Percentiles rank a stretch among this genome's conserved stretches.
These are phyloP conservation scores for Micromys minutus DNA, from an alignment of 2,113 vertebrate genomes.

Conservation along the genomic window DNA sequence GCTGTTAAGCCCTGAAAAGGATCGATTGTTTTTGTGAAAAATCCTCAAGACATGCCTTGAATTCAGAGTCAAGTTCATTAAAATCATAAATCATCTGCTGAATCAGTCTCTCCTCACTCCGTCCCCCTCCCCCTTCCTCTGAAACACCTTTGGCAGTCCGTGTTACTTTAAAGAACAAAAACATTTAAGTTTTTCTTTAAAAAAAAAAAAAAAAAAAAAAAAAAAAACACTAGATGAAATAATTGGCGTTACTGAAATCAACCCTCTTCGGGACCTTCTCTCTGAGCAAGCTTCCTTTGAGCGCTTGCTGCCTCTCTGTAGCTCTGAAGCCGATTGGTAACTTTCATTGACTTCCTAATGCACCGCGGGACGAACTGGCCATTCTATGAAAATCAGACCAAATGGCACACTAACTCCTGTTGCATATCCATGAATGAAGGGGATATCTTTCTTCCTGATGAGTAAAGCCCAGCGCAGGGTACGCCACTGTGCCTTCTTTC, in stretches of 20 bases:
- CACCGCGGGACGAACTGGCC: not conserved
- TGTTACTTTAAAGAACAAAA: constrained; percentile 57
- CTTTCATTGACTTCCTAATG: not conserved
- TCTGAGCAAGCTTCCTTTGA: not conserved
- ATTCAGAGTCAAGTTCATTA: constrained; percentile 86
- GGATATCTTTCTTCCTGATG: not conserved
- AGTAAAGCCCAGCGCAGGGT: not conserved
- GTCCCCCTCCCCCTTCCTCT: not conserved
- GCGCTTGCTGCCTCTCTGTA: not conserved
- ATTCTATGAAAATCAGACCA: not conserved
- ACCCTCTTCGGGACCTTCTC: not conserved
- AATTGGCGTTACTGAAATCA: not conserved
- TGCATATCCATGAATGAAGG: not conserved
- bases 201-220: too few species aligned
- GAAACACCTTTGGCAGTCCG: constrained; percentile 55
- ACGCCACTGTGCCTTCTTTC: not conserved
- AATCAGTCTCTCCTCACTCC: constrained; percentile 57
- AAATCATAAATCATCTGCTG: constrained; percentile 76
- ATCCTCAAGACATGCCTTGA: constrained; percentile 86
- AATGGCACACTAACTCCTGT: not conserved
- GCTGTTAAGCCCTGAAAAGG: constrained; percentile 85
- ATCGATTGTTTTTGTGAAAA: constrained; percentile 85
- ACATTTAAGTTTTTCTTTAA: constrained; percentile 27
- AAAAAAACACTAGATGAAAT: too few species aligned
- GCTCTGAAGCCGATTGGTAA: not conserved